Percentiles rank a stretch among this genome's conserved stretches.
phyloP scores from a whole-genome alignment of 2,113 vertebrate species.

The Thalassoma bifasciatum region DNA sequence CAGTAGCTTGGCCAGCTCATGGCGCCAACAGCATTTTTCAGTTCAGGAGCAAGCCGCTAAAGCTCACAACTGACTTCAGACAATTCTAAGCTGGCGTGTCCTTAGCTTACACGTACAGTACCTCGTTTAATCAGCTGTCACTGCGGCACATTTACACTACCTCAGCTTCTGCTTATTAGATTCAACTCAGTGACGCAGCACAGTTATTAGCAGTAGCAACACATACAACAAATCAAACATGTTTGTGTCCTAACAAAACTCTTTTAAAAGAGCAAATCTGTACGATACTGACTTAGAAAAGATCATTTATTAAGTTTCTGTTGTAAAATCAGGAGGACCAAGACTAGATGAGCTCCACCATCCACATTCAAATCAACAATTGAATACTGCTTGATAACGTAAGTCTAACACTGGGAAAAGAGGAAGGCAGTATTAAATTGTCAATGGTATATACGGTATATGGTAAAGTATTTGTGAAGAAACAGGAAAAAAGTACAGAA shows the following conservation, averaged over 20 bases:
- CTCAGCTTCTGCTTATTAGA: neutral
- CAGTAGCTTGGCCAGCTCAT: constrained; percentile 68
- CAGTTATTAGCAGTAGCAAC: neutral
- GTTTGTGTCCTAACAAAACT: neutral
- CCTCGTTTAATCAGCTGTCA: neutral
- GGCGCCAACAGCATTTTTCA: constrained; percentile 34
- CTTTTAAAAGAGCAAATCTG: neutral
- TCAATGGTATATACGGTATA: constrained; percentile 23
- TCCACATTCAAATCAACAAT: constrained; percentile 58
- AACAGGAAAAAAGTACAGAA: constrained; percentile 28
- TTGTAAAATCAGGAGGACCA: constrained; percentile 34
- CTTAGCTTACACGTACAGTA: constrained; percentile 17
- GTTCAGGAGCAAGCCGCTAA: constrained; percentile 47
- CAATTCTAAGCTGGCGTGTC: neutral
- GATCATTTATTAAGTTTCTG: neutral
- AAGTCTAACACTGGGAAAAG: constrained; percentile 50
- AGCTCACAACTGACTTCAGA: constrained; percentile 37
- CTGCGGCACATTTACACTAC: neutral
- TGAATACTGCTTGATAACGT: constrained; percentile 29
- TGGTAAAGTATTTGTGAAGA: constrained; percentile 23
- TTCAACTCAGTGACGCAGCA: neutral
- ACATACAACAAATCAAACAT: neutral
- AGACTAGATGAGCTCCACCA: constrained; percentile 62
- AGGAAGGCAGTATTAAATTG: constrained; percentile 58
- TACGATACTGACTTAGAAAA: neutral